These are phyloP conservation scores for Microcebus griseorufus DNA, from an alignment of 2,113 vertebrate genomes.

Conservation along the genomic window DNA sequence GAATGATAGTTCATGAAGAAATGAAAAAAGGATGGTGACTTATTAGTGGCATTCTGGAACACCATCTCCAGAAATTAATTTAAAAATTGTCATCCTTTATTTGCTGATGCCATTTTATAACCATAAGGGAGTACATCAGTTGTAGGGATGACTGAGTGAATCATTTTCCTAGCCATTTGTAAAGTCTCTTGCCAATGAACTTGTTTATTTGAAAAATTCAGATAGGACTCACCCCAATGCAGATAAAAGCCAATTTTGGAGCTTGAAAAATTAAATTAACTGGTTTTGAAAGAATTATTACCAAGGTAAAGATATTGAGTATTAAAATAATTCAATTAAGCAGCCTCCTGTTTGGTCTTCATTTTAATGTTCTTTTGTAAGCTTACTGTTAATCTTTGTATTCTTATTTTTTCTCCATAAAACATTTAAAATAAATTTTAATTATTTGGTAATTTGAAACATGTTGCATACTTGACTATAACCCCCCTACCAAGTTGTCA, in stretches of 20 bases:
- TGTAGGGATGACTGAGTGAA: not conserved
- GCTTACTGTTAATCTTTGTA: not conserved
- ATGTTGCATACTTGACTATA: not conserved
- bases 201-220: not conserved
- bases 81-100: not conserved
- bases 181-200: not conserved
- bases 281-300: constrained; percentile 33
- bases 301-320: not conserved
- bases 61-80: not conserved
- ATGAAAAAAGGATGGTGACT: not conserved
- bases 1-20: not conserved
- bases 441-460: constrained; percentile 1
- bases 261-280: not conserved
- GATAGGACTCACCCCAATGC: not conserved
- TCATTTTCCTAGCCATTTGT: not conserved
- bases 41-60: not conserved
- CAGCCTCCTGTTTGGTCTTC: not conserved
- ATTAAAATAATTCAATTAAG: constrained; percentile 17
- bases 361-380: constrained; percentile 35
- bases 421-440: not conserved
- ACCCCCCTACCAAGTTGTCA: not conserved
- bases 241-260: not conserved
- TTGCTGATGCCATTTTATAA: not conserved
- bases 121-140: not conserved
- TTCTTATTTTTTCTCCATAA: constrained; percentile 8